Conservation (phyloP, 2,797 vertebrate species). For the Labroides dimidiatus region DNA sequence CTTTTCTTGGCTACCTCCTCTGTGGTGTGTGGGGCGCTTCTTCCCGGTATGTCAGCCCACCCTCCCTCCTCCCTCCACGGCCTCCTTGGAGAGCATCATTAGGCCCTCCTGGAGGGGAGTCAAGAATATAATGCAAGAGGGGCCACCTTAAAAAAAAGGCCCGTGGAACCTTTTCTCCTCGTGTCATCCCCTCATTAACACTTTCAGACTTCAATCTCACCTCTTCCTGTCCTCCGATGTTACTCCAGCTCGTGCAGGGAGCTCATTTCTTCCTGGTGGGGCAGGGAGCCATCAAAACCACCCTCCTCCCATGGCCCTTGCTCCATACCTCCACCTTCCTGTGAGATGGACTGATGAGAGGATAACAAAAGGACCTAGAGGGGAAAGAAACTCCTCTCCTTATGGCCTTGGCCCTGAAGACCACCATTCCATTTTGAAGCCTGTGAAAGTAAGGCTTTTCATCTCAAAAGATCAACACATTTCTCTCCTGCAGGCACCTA, state of each 20-base stretch:
- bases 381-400: slow-evolving; percentile 76
- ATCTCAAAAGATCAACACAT: slow-evolving; percentile 78
- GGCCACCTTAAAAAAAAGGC: slow-evolving; percentile 85
- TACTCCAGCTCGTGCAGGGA: slow-evolving; percentile 65
- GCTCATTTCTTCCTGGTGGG: slow-evolving; percentile 79
- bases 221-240: slow-evolving; percentile 66
- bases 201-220: slow-evolving; percentile 77
- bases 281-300: slow-evolving; percentile 73
- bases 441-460: slow-evolving; percentile 71
- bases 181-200: slow-evolving; percentile 76
- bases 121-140: slow-evolving; percentile 94
- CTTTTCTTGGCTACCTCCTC: slow-evolving; percentile 55
- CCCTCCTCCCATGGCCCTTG: slow-evolving; percentile 28
- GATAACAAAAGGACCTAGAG: slow-evolving; percentile 86
- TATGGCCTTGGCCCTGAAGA: slow-evolving; percentile 69
- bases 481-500: slow-evolving; percentile 72
- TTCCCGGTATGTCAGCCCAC: slow-evolving; percentile 80
- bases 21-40: slow-evolving; percentile 80
- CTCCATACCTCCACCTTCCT: slow-evolving; percentile 39
- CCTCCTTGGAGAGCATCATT: slow-evolving; percentile 81
- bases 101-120: slow-evolving; percentile 90
- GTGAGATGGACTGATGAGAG: slow-evolving; percentile 86
- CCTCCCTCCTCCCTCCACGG: slow-evolving; percentile 61
- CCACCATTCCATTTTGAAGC: slow-evolving; percentile 72
- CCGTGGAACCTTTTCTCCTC: slow-evolving; percentile 69